phyloP scores from a whole-genome alignment of 2,113 vertebrate genomes.

The Aphelocoma coerulescens region DNA sequence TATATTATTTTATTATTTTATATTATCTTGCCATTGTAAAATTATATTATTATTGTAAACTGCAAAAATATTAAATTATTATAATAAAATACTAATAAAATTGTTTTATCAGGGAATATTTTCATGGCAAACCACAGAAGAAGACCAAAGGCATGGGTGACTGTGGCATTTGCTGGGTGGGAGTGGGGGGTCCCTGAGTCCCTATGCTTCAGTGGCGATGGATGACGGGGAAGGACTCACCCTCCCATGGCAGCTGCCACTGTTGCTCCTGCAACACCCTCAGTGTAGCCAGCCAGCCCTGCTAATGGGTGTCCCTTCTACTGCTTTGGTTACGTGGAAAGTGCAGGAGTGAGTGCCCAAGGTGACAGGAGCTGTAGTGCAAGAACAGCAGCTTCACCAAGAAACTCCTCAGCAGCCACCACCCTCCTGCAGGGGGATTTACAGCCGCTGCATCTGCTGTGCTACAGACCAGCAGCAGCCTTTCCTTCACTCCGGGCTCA shows the following conservation, averaged over 20 bases:
- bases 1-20: background rate
- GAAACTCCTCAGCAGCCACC: background rate
- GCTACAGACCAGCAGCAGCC: background rate
- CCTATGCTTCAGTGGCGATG: background rate
- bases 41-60: background rate
- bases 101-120: background rate
- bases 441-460: background rate
- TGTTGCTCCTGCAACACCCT: background rate
- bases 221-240: accelerated
- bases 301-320: too few relatives aligned
- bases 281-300: background rate
- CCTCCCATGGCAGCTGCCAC: background rate
- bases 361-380: background rate
- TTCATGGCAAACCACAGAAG: background rate
- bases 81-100: background rate
- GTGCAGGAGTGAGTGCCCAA: accelerated
- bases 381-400: background rate
- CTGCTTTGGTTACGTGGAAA: background rate
- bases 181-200: background rate
- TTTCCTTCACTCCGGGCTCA: background rate
- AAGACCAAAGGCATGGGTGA: background rate
- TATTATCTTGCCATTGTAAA: background rate
- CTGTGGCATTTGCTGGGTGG: background rate
- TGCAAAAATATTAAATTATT: background rate
- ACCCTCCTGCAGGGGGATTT: background rate